phyloP scores from a whole-genome alignment of 2,113 vertebrate genomes.

The Catharus minimus region DNA sequence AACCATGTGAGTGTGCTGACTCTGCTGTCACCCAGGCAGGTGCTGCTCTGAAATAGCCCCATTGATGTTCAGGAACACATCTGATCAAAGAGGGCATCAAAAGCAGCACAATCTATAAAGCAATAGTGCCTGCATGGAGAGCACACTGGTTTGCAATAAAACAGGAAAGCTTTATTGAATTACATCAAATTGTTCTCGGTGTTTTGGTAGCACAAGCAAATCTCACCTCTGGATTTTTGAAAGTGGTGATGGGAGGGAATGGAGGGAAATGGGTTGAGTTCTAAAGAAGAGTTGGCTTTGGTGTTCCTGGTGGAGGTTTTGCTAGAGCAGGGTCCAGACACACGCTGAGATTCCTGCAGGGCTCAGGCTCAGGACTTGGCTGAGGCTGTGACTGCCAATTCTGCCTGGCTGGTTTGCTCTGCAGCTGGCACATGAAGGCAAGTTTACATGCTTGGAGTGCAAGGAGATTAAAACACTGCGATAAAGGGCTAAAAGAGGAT shows the following conservation, averaged over 20 bases:
- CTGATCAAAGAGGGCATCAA: constrained; percentile 53
- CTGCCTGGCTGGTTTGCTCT: rapidly evolving
- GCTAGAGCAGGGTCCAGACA: too few relatives aligned
- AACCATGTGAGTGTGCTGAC: background rate
- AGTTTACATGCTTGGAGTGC: background rate
- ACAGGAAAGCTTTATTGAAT: background rate
- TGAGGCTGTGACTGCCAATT: background rate
- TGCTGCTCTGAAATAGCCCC: constrained; percentile 4
- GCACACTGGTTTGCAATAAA: background rate
- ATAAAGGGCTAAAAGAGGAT: background rate
- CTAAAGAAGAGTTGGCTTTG: background rate
- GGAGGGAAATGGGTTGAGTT: background rate
- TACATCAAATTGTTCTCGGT: background rate
- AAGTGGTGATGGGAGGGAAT: background rate
- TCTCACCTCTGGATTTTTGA: background rate
- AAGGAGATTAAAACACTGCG: background rate
- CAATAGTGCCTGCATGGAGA: background rate
- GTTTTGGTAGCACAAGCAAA: background rate
- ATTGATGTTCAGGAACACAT: background rate
- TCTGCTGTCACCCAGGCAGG: background rate
- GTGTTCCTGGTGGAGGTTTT: background rate
- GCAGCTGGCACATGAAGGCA: background rate
- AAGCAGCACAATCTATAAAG: constrained; percentile 30
- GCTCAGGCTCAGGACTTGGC: background rate
- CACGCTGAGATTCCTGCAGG: rapidly evolving